A percentile compares a stretch with the other conserved stretches of the same genome.
phyloP scores from a whole-genome alignment of 2,113 vertebrate genomes.

The Chamaetylas fuelleborni region DNA sequence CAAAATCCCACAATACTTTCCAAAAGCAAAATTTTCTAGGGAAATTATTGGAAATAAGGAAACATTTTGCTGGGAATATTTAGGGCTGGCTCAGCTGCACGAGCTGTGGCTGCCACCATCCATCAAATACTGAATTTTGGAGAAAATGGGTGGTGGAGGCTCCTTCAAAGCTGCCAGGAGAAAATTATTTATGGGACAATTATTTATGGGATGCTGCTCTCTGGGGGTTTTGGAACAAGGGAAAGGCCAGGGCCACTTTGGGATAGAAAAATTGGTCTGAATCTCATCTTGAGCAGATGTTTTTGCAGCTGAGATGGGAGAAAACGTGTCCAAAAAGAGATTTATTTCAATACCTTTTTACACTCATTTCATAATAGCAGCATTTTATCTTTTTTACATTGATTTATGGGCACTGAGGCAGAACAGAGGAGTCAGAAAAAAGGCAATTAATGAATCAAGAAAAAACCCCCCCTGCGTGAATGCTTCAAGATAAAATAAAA shows the following conservation, averaged over 20 bases:
- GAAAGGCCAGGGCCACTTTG: background rate
- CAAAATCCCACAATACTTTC: background rate
- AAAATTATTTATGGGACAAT: background rate
- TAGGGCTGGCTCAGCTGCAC: background rate
- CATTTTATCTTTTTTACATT: conserved; percentile 68
- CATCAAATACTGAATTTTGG: background rate
- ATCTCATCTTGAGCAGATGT: background rate
- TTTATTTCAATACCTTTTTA: conserved; percentile 68
- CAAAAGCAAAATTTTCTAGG: rapidly evolving
- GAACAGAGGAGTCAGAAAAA: conserved; percentile 57
- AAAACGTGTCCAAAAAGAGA: conserved; percentile 9
- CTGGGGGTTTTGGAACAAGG: background rate
- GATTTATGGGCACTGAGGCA: conserved; percentile 68
- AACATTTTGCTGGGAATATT: background rate
- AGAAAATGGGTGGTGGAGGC: background rate
- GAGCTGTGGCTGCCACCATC: background rate
- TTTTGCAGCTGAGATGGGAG: background rate
- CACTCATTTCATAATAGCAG: conserved; percentile 63
- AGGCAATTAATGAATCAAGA: conserved; percentile 67
- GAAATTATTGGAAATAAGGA: background rate
- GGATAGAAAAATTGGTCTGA: background rate
- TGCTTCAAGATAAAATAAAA: conserved; percentile 10
- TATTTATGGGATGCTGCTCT: background rate
- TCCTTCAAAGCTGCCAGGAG: background rate
- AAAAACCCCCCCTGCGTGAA: background rate